Evolutionary conservation across 2,113 vertebrate genomes (phyloP).

Genomic region (Poeciliopsis occidentalis): DNA sequence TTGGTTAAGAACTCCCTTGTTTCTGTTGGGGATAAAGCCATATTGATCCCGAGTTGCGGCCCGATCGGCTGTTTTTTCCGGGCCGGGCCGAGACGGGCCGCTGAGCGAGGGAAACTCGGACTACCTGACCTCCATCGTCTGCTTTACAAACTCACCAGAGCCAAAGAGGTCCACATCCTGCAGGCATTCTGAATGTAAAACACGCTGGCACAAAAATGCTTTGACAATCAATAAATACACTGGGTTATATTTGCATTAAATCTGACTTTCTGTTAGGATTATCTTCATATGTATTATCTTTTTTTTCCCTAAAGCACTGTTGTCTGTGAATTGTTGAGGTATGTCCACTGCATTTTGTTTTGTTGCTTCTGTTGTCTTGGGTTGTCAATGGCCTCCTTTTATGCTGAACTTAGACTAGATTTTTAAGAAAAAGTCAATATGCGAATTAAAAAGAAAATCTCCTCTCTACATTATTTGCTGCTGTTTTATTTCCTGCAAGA

Average conservation of each 20-base stretch:
- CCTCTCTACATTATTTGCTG: conserved; percentile 45
- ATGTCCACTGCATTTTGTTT: conserved; percentile 65
- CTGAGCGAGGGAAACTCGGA: conserved; percentile 58
- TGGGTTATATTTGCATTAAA: conserved; percentile 61
- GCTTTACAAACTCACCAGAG: conserved; percentile 48
- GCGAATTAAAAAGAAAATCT: conserved; percentile 73
- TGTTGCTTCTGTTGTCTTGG: conserved; percentile 61
- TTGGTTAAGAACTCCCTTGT: conserved; percentile 62
- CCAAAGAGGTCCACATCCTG: conserved; percentile 47
- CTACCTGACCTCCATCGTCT: conserved; percentile 56
- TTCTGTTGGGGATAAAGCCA: conserved; percentile 61
- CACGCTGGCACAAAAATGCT: conserved; percentile 41
- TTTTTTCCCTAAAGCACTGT: conserved; percentile 34
- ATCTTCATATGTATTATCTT: conserved; percentile 18
- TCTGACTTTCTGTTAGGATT: conserved; percentile 25
- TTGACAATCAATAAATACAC: conserved; percentile 70
- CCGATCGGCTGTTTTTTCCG: conserved; percentile 70
- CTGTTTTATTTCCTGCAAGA: conserved; percentile 24
- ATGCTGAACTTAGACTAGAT: conserved; percentile 74
- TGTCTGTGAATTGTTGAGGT: conserved; percentile 62
- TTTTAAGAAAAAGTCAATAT: conserved; percentile 70
- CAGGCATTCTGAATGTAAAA: conserved; percentile 71
- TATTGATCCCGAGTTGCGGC: conserved; percentile 69
- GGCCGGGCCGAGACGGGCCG: conserved; percentile 38
- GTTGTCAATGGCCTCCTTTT: conserved; percentile 56